These are phyloP conservation scores for Malurus cyaneus DNA, from an alignment of 2,113 vertebrate species.

Conservation along the genomic window DNA sequence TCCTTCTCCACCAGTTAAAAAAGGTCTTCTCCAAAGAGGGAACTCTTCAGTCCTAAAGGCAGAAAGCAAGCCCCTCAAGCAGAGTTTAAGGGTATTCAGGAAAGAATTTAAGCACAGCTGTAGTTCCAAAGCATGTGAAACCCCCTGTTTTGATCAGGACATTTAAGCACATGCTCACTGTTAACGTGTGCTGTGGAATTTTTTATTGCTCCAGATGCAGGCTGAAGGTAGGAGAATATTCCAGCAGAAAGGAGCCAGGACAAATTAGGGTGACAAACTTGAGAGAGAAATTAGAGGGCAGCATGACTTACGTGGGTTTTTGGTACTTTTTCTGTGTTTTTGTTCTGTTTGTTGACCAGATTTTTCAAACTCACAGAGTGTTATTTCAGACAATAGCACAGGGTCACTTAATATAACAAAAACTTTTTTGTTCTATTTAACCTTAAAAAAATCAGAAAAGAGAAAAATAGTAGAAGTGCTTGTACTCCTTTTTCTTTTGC, in stretches of 20 bases:
- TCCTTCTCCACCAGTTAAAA: background rate
- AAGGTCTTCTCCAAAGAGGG: background rate
- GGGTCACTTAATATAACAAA: background rate
- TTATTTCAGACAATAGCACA: background rate
- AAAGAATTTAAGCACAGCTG: background rate
- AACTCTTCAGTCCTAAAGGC: background rate
- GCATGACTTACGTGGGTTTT: background rate
- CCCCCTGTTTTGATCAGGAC: background rate
- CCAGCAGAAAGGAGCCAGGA: background rate
- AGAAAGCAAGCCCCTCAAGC: background rate
- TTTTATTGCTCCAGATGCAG: background rate
- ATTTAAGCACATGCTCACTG: background rate
- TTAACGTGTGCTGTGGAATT: background rate
- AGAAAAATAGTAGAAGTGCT: background rate
- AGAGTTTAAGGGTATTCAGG: background rate
- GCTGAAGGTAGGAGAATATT: background rate
- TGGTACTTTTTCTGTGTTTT: background rate
- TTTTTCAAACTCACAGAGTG: background rate
- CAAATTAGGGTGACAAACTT: background rate
- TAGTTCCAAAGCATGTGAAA: background rate
- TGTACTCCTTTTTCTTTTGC: constrained; percentile 16
- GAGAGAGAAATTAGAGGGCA: background rate
- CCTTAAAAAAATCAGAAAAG: background rate
- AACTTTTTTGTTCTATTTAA: background rate
- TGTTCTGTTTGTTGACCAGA: background rate